These are phyloP conservation scores for Drosophila incognita DNA, from an alignment of 2,888 invertebrate genomes.

Conservation along the genomic window DNA sequence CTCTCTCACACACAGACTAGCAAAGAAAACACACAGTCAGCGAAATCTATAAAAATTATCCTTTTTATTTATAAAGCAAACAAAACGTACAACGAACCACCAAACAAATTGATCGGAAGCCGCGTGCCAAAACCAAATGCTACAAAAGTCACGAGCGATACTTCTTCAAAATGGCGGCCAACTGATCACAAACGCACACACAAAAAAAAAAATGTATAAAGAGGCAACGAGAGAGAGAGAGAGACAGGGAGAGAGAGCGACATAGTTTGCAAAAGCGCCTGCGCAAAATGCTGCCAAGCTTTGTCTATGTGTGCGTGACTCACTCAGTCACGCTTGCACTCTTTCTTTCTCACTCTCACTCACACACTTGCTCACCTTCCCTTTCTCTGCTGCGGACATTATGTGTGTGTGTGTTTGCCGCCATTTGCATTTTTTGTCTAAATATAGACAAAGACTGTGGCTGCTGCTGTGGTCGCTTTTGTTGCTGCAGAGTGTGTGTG, in stretches of 20 bases:
- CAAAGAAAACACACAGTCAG: conserved; percentile 7
- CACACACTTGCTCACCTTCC: not conserved
- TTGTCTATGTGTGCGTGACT: conserved; percentile 34
- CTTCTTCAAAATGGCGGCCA: conserved; percentile 50
- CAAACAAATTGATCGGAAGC: conserved; percentile 48
- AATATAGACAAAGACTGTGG: conserved; percentile 68
- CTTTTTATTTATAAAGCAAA: conserved; percentile 62
- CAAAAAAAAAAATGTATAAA: too few relatives aligned
- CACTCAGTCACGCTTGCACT: conserved; percentile 2
- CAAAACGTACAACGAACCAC: conserved; percentile 39
- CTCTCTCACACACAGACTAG: conserved; percentile 4
- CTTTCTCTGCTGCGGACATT: conserved; percentile 3
- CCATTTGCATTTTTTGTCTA: conserved; percentile 80
- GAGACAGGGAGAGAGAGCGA: not conserved
- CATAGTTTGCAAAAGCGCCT: conserved; percentile 41
- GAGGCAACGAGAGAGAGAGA: not conserved
- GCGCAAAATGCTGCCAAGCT: conserved; percentile 56
- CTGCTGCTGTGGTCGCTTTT: conserved; percentile 26
- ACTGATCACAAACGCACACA: conserved; percentile 18
- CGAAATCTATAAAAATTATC: conserved; percentile 72
- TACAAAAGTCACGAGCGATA: conserved; percentile 44
- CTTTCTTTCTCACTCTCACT: not conserved
- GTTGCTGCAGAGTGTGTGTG: conserved; percentile 16
- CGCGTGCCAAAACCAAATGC: conserved; percentile 37
- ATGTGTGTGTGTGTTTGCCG: conserved; percentile 42